Base-by-base conservation (phyloP, 2,888 invertebrate genomes). In the Celastrina argiolus region DNA sequence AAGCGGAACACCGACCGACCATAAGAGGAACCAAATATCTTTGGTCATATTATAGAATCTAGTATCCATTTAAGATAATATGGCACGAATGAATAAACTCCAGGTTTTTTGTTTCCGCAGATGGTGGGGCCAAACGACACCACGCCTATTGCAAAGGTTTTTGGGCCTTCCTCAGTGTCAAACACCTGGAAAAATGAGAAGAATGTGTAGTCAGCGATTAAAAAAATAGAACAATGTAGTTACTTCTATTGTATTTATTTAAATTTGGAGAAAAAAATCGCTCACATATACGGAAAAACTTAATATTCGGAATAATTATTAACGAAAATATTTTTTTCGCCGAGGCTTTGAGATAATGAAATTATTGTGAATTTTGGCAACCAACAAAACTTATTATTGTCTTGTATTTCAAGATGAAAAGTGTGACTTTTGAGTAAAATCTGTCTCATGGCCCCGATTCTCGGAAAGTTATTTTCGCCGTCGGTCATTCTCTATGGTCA, bases 81-180 rank as follows among this genome's bases (percentile, higher is more conserved):
- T 0, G 87, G 69, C 0, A 93, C 85, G 1, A 87, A 91, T 0
- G 93, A 81, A 74, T 93, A 94, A 5, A 94, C 88, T 0, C 92
- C 93, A 0, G 94, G 94, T 66, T 84, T 84, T 66, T 81, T 79
- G 58, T 87, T 86, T 0, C 92, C 92, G 73, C 94, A 95, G 0
- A 84, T 77, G 0, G 81, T 78, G 0, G 93, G 92, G 0, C 94
- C 94, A 71, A 92, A 93, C 0, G 94, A 94, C 0, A 94, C 94
- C 0, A 94, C 80, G 5, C 95, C 95, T 63, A 93, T 82, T 8
- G 93, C 76, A 69, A 87, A 92, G 72, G 85, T 92, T 70, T 91
- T 91, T 0, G 93, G 93, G 0, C 91, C 88, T 4, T 91, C 91
- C 1, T 80, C 74, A 1, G 84, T 82, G 56, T 88, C 85, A 69